Evolutionary conservation across 2,113 vertebrate species (phyloP), one percentile per base, ranked within the genome.

Genomic region (Pteropus alecto): DNA sequence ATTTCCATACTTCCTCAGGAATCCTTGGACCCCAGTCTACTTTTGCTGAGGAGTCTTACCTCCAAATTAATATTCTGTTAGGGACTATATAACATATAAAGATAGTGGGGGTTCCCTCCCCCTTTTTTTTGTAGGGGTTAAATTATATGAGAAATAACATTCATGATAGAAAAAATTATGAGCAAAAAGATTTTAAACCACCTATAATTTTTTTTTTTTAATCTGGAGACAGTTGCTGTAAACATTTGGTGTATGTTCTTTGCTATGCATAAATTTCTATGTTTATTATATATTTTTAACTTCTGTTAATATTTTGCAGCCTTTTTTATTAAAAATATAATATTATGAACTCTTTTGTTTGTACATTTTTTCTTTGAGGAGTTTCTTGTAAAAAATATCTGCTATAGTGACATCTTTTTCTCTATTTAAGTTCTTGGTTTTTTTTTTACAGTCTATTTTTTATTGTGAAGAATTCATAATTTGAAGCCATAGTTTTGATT

Each of bases 401-500:
- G 54, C 41, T 68, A 0, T 61, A 35, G 30, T 92, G 65, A 78
- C 11, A n/a, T 51, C 28, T 74, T 96, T 86, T 93, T 79, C 7
- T 71, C 2, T 92, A 21, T 73, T 91, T 13, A 67, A 58, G 43
- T 93, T 26, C 30, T 68, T 86, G 4, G 4, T 63, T 74, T 87
- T 51, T 60, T 87, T 30, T 61, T 87, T 30, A 51, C 84, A 74
- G 26, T 74, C 73, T 54, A 14, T 92, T 73, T 93, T 83, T 90
- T 81, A 79, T 93, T 87, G 21, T 87, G 63, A 77, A 73, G 61
- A 65, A 51, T 91, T 95, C 70, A 3, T 92, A 68, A 46, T 76
- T 86, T 48, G 12, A 76, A 93, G 65, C 35, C 11, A 18, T 81
- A 88, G 77, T 79, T 96, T 90, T 91, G 81, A 93, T 77, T 38